Evolutionary conservation across 2,113 vertebrate genomes (phyloP).

Genomic region (Bagarius yarrelli): DNA sequence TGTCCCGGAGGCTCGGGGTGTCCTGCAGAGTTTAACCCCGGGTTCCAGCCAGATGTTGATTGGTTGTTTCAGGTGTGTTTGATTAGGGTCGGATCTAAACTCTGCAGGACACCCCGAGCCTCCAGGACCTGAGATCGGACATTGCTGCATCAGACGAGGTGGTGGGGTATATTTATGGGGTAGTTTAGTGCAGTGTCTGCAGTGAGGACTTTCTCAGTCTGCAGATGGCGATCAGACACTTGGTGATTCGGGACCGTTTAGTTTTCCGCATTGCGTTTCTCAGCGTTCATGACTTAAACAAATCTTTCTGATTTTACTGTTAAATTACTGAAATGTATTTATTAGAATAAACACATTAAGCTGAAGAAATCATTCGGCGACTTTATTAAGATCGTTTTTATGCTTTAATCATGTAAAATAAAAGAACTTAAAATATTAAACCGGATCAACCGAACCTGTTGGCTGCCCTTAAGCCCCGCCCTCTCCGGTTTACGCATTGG

Average conservation of each 20-base stretch:
- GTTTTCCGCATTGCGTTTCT: conserved; percentile 8
- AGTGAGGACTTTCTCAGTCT: neutral
- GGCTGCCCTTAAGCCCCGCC: neutral
- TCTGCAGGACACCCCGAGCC: too few species aligned
- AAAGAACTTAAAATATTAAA: neutral
- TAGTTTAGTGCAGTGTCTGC: neutral
- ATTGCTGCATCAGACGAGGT: too few species aligned
- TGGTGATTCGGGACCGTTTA: too few species aligned
- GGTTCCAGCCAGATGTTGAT: too few species aligned
- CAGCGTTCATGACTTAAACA: neutral
- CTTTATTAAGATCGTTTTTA: too few species aligned
- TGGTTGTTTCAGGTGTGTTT: too few species aligned
- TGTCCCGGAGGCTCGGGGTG: too few species aligned
- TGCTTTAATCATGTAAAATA: neutral
- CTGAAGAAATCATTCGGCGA: too few species aligned
- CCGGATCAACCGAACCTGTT: neutral
- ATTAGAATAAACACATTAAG: too few species aligned
- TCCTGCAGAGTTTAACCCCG: too few species aligned
- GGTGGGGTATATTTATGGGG: neutral
- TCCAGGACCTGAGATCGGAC: too few species aligned
- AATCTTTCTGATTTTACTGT: neutral
- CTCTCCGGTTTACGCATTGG: neutral
- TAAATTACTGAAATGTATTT: neutral
- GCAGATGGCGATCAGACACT: conserved; percentile 4
- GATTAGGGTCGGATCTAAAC: too few species aligned